A percentile compares a stretch with the other conserved stretches of the same genome.
Evolutionary conservation across 2,797 vertebrate species (phyloP).

Genomic region (Enteromius anoplus): DNA sequence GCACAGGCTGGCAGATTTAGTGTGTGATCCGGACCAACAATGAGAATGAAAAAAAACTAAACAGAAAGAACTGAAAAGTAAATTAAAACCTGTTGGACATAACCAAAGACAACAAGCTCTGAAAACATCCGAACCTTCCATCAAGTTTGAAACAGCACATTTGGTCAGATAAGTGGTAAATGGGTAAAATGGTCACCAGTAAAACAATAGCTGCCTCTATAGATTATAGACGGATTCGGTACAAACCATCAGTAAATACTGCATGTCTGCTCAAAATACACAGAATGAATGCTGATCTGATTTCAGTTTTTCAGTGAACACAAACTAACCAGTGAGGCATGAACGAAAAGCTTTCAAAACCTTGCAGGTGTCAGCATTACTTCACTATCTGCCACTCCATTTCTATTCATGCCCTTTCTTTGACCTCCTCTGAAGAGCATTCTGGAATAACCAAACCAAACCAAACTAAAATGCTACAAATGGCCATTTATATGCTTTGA

Average conservation of each 20-base stretch:
- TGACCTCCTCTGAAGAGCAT: slow-evolving; percentile 48
- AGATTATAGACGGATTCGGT: slow-evolving; percentile 63
- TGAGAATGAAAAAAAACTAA: slow-evolving; percentile 3
- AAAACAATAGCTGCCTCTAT: slow-evolving; percentile 77
- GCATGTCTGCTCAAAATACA: slow-evolving; percentile 38
- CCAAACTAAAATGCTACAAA: slow-evolving; percentile 74
- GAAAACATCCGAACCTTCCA: slow-evolving; percentile 59
- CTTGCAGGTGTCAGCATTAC: slow-evolving; percentile 38
- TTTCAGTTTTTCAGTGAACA: neutral
- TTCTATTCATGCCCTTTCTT: slow-evolving; percentile 44
- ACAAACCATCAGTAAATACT: slow-evolving; percentile 56
- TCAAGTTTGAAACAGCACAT: slow-evolving; percentile 33
- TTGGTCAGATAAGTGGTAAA: slow-evolving; percentile 61
- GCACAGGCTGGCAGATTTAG: slow-evolving; percentile 19
- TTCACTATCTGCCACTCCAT: slow-evolving; percentile 26
- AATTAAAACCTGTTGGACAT: neutral
- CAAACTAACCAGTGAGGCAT: slow-evolving; percentile 3
- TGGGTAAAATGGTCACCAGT: slow-evolving; percentile 68
- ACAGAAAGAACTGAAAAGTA: slow-evolving; percentile 1
- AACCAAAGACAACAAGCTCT: slow-evolving; percentile 7
- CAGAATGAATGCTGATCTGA: neutral
- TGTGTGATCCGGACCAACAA: slow-evolving; percentile 23
- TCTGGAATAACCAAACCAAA: slow-evolving; percentile 60
- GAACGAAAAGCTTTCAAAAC: slow-evolving; percentile 36
- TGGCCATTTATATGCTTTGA: slow-evolving; percentile 68